Evolutionary conservation across 2,888 invertebrate species (phyloP), one percentile per base, ranked within the genome.

Genomic region (Psylliodes chrysocephalus): DNA sequence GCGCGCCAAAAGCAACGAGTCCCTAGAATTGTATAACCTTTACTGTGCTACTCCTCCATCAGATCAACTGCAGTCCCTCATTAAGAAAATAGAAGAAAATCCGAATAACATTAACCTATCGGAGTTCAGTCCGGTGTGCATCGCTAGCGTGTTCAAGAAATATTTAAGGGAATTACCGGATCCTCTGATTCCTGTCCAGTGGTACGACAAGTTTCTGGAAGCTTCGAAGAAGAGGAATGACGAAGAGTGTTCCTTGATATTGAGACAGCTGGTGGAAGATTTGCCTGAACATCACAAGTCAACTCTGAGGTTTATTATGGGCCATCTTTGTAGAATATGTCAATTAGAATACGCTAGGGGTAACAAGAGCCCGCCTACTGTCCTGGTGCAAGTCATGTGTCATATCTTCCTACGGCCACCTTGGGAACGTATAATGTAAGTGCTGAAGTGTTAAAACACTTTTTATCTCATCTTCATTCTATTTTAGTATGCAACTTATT

Each of bases 341-440:
- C 86, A 87, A 75, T 83, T 90, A 79, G 90, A 91, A 80, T 85
- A 87, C 75, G 83, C 85, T 7, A 84, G 89, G 60, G 89, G 89
- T 15, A 86, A 86, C 72, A 85, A 85, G 49, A 89, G 90, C 74
- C 88, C 89, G 3, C 90, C 90, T 4, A 87, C 88, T 14, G 85
- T 88, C 64, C 85, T 92, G 54, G 84, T 90, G 51, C 90, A 91
- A 82, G 89, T 89, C 46, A 86, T 91, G 75, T 90, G 90, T 81
- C 89, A 91, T 77, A 88, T 91, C 72, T 84, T 92, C 53, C 82
- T 92, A 42, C 84, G 91, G 66, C 92, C 92, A 15, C 90, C 90
- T 4, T 92, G 91, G 91, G 90, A 91, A 77, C 85, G 88, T 74
- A 91, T 91, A 69, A 87, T 90, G 90, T 91, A 84, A 86, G 87